phyloP scores from a whole-genome alignment of 2,113 vertebrate species.

The Clarias magur region DNA sequence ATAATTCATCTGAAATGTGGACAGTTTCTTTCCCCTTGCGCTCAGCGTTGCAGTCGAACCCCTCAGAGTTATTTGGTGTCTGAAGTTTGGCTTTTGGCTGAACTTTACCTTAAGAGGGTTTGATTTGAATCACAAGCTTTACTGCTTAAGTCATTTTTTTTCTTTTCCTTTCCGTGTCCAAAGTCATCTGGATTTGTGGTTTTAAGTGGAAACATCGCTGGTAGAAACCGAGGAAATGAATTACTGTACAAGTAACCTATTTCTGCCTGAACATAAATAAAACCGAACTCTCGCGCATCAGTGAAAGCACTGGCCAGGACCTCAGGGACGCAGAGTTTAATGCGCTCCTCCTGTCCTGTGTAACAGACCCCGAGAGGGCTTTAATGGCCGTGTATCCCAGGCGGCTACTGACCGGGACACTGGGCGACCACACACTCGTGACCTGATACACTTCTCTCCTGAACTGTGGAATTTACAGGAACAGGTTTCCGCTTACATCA shows the following conservation, averaged over 20 bases:
- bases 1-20: not conserved
- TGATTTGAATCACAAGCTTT: not conserved
- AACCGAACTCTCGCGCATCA: not conserved
- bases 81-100: not conserved
- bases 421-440: not conserved
- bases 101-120: not conserved
- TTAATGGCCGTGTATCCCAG: slow-evolving; percentile 50
- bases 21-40: no score
- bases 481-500: not conserved
- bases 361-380: slow-evolving; percentile 49
- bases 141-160: not conserved
- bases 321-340: not conserved
- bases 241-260: not conserved
- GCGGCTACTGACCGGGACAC: slow-evolving; percentile 53
- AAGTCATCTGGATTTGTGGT: slow-evolving; percentile 1
- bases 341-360: slow-evolving; percentile 12
- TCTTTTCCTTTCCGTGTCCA: not conserved
- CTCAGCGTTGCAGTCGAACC: not conserved
- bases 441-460: not conserved
- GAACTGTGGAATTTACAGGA: not conserved
- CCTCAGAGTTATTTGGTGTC: not conserved
- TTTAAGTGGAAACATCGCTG: not conserved
- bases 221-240: not conserved
- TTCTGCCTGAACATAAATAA: not conserved
- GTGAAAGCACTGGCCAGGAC: not conserved